These are phyloP conservation scores for Anthophora plumipes DNA, from an alignment of 2,888 invertebrate genomes.

Conservation along the genomic window DNA sequence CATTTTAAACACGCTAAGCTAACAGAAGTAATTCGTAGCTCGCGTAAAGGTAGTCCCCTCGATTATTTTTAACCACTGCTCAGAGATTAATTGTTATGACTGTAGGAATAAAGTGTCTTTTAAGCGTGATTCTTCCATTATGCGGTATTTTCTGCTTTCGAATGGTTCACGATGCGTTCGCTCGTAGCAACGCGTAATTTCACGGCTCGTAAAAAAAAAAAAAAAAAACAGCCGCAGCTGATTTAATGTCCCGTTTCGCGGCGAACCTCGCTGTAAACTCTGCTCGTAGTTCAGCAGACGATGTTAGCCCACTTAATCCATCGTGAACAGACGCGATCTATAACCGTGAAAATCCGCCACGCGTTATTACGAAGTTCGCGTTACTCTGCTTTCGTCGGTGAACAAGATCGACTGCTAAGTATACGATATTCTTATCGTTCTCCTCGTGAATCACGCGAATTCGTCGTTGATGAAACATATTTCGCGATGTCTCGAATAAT, in stretches of 20 bases:
- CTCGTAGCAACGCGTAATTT: slow-evolving; percentile 57
- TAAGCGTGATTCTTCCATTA: slow-evolving; percentile 10
- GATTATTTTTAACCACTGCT: no score
- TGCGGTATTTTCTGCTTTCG: not conserved
- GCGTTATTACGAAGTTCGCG: slow-evolving; percentile 38
- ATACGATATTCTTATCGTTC: not conserved
- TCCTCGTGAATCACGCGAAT: no score
- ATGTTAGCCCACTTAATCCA: slow-evolving; percentile 62
- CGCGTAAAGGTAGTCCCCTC: no score
- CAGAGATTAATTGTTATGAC: no score
- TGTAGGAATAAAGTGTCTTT: not conserved
- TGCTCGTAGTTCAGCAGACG: slow-evolving; percentile 18
- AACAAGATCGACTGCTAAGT: not conserved
- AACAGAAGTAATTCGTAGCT: no score
- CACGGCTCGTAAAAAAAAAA: slow-evolving; percentile 56
- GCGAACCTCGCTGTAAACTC: slow-evolving; percentile 12
- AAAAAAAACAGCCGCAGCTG: no score
- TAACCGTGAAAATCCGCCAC: slow-evolving; percentile 49
- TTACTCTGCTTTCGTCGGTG: not conserved
- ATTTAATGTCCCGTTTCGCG: slow-evolving; percentile 56
- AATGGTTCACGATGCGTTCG: slow-evolving; percentile 52
- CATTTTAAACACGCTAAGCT: no score
- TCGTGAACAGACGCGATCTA: slow-evolving; percentile 34
- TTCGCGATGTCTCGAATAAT: no score
- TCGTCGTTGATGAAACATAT: no score